Evolutionary conservation across 2,113 vertebrate species (phyloP).

Genomic region (Brienomyrus brachyistius): DNA sequence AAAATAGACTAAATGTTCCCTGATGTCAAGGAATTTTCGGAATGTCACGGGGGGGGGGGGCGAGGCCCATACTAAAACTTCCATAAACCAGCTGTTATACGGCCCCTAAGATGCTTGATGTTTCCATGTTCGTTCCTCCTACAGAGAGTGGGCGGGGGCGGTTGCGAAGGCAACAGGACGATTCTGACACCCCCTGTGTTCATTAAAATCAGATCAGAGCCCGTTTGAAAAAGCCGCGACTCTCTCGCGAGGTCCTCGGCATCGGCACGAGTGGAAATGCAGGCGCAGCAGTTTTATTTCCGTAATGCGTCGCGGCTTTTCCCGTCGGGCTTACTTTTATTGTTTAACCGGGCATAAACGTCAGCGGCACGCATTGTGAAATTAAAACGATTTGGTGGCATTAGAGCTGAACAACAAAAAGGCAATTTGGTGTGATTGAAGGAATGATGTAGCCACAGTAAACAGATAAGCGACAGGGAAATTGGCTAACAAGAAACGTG

Average conservation of each 20-base stretch:
- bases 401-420: conserved; percentile 2
- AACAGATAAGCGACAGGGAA: conserved; percentile 13
- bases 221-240: not conserved
- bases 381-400: conserved; percentile 6
- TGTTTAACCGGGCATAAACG: conserved; percentile 7
- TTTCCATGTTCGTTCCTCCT: not conserved
- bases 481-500: not conserved
- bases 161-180: not conserved
- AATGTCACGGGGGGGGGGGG: not conserved
- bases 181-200: not conserved
- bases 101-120: not conserved
- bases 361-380: not conserved
- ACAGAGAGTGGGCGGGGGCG: not conserved
- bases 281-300: not conserved
- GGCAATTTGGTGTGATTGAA: conserved; percentile 16
- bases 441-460: not conserved
- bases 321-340: not conserved
- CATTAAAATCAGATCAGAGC: conserved; percentile 9
- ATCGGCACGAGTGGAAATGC: not conserved
- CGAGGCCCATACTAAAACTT: not conserved
- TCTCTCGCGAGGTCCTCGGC: not conserved
- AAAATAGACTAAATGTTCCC: not conserved
- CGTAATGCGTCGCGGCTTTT: not conserved
- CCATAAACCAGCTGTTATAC: not conserved
- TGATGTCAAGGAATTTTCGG: not conserved